Percentiles rank a stretch among this genome's conserved stretches.
phyloP scores from a whole-genome alignment of 2,888 invertebrate genomes.

The Hetaerina titia region DNA sequence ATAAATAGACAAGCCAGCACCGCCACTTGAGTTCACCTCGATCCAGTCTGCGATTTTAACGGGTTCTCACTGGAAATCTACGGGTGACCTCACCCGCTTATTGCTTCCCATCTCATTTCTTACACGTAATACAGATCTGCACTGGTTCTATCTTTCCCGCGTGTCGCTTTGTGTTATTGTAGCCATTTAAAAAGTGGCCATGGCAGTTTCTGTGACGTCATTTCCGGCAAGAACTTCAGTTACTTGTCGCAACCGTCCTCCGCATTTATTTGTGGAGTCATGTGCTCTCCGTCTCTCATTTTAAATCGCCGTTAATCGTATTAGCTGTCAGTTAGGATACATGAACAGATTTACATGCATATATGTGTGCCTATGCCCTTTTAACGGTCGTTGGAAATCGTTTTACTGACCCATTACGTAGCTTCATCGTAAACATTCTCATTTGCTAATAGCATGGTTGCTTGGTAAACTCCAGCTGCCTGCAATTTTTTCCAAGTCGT shows the following conservation, averaged over 20 bases:
- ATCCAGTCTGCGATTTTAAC: slow-evolving; percentile 35
- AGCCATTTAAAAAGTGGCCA: not conserved
- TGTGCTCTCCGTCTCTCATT: not conserved
- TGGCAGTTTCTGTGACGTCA: not conserved
- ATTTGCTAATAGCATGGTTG: not conserved
- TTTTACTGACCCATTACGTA: not conserved
- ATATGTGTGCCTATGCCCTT: not conserved
- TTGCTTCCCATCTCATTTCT: slow-evolving; percentile 14
- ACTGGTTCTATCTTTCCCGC: not conserved
- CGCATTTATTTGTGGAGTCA: not conserved
- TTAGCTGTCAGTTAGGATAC: not conserved
- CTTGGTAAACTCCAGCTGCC: not conserved
- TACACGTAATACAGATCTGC: not conserved
- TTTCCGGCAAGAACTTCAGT: not conserved
- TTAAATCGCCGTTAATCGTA: not conserved
- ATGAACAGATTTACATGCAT: not conserved
- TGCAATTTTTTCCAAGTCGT: not conserved
- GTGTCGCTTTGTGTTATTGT: not conserved
- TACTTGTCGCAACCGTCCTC: not conserved
- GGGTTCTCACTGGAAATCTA: not conserved
- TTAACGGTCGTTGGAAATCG: not conserved
- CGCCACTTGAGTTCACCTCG: not conserved
- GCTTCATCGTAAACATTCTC: not conserved
- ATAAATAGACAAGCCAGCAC: not conserved
- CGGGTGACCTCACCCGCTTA: slow-evolving; percentile 21